A percentile compares a stretch with the other conserved stretches of the same genome.
Conservation (phyloP, 92 coral and sea anemone genomes). For the Galaxea fascicularis region DNA sequence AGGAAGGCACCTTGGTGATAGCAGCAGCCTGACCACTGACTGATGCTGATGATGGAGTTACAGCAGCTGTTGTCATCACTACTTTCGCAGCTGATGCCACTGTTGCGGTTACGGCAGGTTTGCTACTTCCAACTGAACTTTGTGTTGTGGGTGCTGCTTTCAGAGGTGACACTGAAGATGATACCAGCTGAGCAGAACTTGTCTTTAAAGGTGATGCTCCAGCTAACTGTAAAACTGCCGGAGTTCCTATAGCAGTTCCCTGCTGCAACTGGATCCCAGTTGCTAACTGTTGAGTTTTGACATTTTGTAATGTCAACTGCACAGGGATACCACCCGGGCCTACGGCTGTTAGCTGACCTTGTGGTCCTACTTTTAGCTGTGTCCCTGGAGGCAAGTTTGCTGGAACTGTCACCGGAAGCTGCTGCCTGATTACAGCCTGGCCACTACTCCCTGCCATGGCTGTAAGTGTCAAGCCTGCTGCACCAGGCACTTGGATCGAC, state of each 20-base stretch:
- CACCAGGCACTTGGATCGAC: conserved; percentile 49
- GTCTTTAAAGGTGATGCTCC: conserved; percentile 55
- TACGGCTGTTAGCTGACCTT: conserved; percentile 87
- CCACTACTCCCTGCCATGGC: conserved; percentile 52
- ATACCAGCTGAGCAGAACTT: conserved; percentile 41
- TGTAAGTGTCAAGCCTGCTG: conserved; percentile 34
- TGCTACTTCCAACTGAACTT: conserved; percentile 8
- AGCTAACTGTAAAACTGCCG: conserved; percentile 60
- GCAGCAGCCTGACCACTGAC: conserved; percentile 3
- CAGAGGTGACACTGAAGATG: conserved; percentile 35
- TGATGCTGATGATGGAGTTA: conserved; percentile 15
- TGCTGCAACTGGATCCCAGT: conserved; percentile 77
- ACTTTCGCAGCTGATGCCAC: conserved; percentile 23
- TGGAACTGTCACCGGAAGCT: conserved; percentile 77
- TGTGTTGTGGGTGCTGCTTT: conserved; percentile 28
- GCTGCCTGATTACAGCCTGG: conserved; percentile 63
- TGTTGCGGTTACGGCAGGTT: conserved; percentile 40
- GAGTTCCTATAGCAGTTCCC: conserved; percentile 55
- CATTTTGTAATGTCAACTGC: conserved; percentile 80
- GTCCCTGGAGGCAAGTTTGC: conserved; percentile 83
- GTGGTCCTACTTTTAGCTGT: conserved; percentile 87
- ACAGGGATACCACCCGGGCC: conserved; percentile 93
- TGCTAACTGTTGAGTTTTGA: conserved; percentile 71
- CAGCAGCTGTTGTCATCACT: conserved; percentile 34
- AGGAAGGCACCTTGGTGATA: conserved; percentile 14